phyloP scores from a whole-genome alignment of 2,113 vertebrate species.

The Odontesthes bonariensis region DNA sequence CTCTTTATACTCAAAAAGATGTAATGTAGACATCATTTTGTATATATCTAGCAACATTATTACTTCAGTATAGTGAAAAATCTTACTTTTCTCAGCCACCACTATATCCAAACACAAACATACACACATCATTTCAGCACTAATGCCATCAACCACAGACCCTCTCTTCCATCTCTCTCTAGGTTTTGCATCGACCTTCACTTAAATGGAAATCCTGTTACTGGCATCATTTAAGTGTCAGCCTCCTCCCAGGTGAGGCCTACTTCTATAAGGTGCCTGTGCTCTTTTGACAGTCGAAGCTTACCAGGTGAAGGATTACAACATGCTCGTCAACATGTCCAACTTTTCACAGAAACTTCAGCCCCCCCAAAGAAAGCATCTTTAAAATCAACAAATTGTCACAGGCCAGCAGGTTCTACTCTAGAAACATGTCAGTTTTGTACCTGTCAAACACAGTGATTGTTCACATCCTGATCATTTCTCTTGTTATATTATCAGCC shows the following conservation, averaged over 20 bases:
- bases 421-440: constrained; percentile 7
- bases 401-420: constrained; percentile 9
- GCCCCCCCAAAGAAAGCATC: not conserved
- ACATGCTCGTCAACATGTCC: not conserved
- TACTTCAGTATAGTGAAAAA: not conserved
- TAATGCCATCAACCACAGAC: constrained; percentile 34
- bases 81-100: not conserved
- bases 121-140: constrained; percentile 2
- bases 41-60: not conserved
- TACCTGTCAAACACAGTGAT: constrained; percentile 26
- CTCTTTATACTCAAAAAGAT: too few relatives aligned
- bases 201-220: too few relatives aligned
- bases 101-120: constrained; percentile 3
- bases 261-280: not conserved
- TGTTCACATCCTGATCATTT: constrained; percentile 18
- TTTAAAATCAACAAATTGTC: constrained; percentile 9
- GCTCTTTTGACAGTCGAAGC: not conserved
- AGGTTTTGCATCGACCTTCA: too few relatives aligned
- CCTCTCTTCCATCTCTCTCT: constrained; percentile 30
- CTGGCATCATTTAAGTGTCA: too few relatives aligned
- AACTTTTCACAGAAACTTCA: not conserved
- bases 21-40: too few relatives aligned
- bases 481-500: constrained; percentile 30
- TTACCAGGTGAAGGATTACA: not conserved
- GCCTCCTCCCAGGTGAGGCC: too few relatives aligned